Conservation (phyloP, 2,113 vertebrate genomes). For the Bucco capensis region DNA sequence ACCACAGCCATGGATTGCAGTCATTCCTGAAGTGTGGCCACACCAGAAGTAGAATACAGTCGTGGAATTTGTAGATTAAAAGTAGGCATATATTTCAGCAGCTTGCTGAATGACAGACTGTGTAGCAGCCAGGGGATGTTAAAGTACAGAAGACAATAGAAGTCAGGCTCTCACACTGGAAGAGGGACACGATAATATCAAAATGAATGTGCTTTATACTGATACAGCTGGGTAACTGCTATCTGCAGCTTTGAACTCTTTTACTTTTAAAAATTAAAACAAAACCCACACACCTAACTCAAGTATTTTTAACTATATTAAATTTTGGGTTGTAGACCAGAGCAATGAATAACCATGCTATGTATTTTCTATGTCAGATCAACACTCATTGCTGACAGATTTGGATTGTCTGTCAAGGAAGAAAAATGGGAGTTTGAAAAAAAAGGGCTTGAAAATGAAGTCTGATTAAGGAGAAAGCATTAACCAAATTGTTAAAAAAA, state of each 20-base stretch:
- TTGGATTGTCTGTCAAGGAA: too few relatives aligned
- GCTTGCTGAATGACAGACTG: background rate
- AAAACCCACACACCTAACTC: background rate
- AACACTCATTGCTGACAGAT: background rate
- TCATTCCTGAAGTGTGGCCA: background rate
- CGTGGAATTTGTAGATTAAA: conserved; percentile 3
- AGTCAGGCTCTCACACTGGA: background rate
- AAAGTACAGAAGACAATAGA: background rate
- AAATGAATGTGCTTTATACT: background rate
- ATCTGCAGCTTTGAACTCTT: background rate
- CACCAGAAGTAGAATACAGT: background rate
- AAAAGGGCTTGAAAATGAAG: too few relatives aligned
- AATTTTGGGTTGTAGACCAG: background rate
- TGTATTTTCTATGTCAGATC: background rate
- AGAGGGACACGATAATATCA: background rate
- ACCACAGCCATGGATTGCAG: background rate
- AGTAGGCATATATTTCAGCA: background rate
- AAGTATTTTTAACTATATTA: background rate
- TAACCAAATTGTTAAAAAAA: background rate
- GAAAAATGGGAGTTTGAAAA: too few relatives aligned
- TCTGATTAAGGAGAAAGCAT: too few relatives aligned
- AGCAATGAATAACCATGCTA: background rate
- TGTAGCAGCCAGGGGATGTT: background rate
- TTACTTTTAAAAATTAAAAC: background rate
- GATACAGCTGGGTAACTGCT: background rate